Conservation (phyloP, 2,888 invertebrate species). For the Muscina levida region DNA sequence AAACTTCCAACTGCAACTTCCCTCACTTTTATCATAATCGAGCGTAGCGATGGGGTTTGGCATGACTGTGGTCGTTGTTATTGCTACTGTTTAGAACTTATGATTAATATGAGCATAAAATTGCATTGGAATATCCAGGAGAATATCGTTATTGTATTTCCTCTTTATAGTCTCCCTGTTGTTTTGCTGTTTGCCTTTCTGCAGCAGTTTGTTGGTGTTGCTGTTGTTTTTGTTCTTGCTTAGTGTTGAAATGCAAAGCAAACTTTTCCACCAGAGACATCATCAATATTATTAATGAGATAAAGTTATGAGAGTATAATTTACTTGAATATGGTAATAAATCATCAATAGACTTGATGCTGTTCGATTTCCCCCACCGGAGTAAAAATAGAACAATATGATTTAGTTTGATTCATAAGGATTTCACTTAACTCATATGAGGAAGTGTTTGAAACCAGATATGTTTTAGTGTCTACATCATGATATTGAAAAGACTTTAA, state of each 20-base stretch:
- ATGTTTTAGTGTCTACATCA: no score
- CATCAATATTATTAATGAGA: conserved; percentile 51
- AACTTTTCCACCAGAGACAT: conserved; percentile 45
- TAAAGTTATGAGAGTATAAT: neutral
- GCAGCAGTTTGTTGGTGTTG: neutral
- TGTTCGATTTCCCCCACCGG: neutral
- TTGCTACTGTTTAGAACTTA: conserved; percentile 33
- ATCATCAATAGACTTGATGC: conserved; percentile 37
- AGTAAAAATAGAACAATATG: no score
- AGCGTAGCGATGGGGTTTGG: neutral
- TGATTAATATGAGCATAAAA: conserved; percentile 52
- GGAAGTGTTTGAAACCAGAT: no score
- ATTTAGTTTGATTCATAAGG: no score
- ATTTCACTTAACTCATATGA: no score
- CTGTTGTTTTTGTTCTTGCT: conserved; percentile 1
- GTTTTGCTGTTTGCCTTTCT: no score
- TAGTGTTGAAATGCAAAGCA: conserved; percentile 17
- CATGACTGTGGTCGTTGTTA: neutral
- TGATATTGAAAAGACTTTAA: no score
- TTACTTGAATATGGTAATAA: conserved; percentile 30
- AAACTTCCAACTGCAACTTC: neutral
- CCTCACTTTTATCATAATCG: no score
- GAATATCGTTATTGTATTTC: conserved; percentile 4
- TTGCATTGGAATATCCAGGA: conserved; percentile 10
- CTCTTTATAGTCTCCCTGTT: no score